These are phyloP conservation scores for Rhagoletis pomonella DNA, from an alignment of 1,140 invertebrate genomes.

Conservation along the genomic window DNA sequence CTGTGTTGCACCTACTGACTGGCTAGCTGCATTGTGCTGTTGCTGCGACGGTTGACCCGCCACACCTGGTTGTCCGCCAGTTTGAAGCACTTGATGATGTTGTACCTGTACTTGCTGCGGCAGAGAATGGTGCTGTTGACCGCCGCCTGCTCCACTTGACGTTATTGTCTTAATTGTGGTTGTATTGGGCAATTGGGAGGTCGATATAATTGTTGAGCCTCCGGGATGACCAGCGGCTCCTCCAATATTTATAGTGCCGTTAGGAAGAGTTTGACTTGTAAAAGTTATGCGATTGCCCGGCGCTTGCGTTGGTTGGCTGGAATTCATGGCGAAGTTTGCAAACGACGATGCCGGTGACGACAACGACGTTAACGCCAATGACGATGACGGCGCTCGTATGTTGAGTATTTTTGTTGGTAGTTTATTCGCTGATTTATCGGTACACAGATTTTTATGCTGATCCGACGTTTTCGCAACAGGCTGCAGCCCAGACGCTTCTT, in stretches of 20 bases:
- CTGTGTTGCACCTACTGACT: constrained; percentile 74
- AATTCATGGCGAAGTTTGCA: constrained; percentile 64
- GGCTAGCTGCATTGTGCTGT: constrained; percentile 63
- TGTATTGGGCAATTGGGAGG: constrained; percentile 70
- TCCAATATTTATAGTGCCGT: constrained; percentile 76
- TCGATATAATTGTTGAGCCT: constrained; percentile 68
- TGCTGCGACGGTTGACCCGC: constrained; percentile 53
- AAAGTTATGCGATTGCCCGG: constrained; percentile 75
- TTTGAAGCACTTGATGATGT: constrained; percentile 58
- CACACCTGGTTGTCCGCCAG: constrained; percentile 46
- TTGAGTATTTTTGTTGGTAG: constrained; percentile 47
- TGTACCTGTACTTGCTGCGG: constrained; percentile 62
- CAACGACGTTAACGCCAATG: constrained; percentile 34
- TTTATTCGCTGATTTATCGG: constrained; percentile 4
- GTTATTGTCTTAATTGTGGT: constrained; percentile 76
- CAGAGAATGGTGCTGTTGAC: constrained; percentile 60
- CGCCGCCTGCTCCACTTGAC: constrained; percentile 62
- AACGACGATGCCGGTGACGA: constrained; percentile 41
- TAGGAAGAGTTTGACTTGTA: constrained; percentile 77
- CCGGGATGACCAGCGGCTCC: constrained; percentile 64
- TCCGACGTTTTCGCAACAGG: background rate
- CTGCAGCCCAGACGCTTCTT: background rate
- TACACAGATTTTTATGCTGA: too few relatives aligned
- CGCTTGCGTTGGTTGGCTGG: constrained; percentile 66
- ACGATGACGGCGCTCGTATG: background rate